Conservation (phyloP, 2,113 vertebrate species). For the Helogale parvula region DNA sequence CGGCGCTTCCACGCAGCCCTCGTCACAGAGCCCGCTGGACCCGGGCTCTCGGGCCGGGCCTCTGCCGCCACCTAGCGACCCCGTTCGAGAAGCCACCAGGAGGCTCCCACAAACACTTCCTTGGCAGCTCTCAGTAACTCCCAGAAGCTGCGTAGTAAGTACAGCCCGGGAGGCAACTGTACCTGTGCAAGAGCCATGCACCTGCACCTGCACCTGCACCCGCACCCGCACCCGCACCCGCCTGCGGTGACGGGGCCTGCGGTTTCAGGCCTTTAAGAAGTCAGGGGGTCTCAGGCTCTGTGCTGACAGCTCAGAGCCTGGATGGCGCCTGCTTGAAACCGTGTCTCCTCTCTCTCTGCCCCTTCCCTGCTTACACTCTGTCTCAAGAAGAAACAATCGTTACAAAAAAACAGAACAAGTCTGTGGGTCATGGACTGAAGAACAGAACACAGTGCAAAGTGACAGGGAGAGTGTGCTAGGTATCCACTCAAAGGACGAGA, state of each 20-base stretch:
- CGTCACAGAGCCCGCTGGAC: too few relatives aligned
- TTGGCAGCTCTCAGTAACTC: not conserved
- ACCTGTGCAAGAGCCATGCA: not conserved
- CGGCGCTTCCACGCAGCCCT: not conserved
- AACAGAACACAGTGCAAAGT: not conserved
- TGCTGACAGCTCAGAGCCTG: too few relatives aligned
- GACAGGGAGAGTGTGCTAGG: rapidly evolving
- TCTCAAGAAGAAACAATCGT: not conserved
- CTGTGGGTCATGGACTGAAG: rapidly evolving
- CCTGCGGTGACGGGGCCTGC: rapidly evolving
- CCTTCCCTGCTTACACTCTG: too few relatives aligned
- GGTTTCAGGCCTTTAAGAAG: not conserved
- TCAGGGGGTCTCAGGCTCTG: rapidly evolving
- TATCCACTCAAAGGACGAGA: rapidly evolving
- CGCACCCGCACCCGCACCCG: not conserved
- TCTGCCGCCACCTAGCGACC: slow-evolving; percentile 68
- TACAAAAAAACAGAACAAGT: not conserved
- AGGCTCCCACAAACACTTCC: rapidly evolving
- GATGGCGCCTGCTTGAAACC: too few relatives aligned
- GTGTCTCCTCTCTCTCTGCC: too few relatives aligned
- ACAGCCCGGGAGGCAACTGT: not conserved
- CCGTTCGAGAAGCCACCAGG: not conserved
- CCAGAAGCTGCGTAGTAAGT: not conserved
- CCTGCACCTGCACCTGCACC: not conserved
- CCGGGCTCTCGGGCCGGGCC: not conserved